These are phyloP conservation scores for Pangasius djambal DNA, from an alignment of 2,797 vertebrate genomes.

Conservation along the genomic window DNA sequence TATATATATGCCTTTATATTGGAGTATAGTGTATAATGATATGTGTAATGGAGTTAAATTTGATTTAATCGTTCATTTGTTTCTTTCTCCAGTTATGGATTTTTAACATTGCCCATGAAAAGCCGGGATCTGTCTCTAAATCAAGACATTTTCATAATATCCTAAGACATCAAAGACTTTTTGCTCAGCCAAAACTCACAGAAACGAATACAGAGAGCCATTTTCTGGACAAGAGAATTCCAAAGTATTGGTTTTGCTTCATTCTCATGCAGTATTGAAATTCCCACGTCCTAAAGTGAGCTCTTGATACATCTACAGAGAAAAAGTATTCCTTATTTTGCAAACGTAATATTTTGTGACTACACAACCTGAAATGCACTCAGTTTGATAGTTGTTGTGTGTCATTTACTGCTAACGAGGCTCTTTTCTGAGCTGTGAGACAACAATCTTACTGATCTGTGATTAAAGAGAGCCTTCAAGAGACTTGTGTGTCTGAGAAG, in stretches of 20 bases:
- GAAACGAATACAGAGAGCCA: background rate
- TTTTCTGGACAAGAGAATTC: slow-evolving; percentile 24
- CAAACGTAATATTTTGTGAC: slow-evolving; percentile 34
- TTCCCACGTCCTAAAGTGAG: slow-evolving; percentile 26
- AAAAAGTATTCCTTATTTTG: slow-evolving; percentile 43
- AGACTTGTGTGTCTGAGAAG: slow-evolving; percentile 20
- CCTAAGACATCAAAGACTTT: slow-evolving; percentile 32
- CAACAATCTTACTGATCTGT: slow-evolving; percentile 59
- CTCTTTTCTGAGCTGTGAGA: slow-evolving; percentile 47
- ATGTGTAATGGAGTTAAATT: background rate
- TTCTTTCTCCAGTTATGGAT: slow-evolving; percentile 49
- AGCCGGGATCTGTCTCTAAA: slow-evolving; percentile 24
- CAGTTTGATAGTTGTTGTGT: slow-evolving; percentile 54
- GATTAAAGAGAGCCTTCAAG: slow-evolving; percentile 53
- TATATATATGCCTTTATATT: background rate
- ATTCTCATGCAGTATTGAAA: slow-evolving; percentile 11
- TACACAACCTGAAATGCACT: slow-evolving; percentile 49
- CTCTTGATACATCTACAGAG: background rate
- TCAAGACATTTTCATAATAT: slow-evolving; percentile 27
- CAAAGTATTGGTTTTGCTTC: background rate
- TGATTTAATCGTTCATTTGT: slow-evolving; percentile 38
- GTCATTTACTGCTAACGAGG: slow-evolving; percentile 57
- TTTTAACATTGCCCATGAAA: slow-evolving; percentile 32
- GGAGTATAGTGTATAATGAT: background rate
- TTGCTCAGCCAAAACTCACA: slow-evolving; percentile 3